Base-by-base conservation (phyloP, 1,140 invertebrate species). In the Drosophila chauvacae region DNA sequence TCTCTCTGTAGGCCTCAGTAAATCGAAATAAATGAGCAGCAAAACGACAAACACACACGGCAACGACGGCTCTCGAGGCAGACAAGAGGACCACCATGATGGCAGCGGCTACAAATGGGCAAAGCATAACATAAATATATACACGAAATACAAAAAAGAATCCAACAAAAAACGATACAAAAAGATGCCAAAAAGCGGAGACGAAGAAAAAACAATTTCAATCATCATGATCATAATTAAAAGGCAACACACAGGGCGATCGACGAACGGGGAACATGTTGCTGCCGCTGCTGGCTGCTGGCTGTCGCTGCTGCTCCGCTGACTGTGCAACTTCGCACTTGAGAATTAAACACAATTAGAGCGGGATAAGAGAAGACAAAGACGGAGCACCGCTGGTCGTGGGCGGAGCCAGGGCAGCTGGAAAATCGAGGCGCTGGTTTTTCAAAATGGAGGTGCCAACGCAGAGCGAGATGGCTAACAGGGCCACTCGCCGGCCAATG, bases 401-500 rank as follows among this genome's bases (percentile, higher is more conserved):
- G 51, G 85, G 85, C 85, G 85, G 85, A 81, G 85, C 65, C 16
- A 64, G 0, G 10, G 62, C 35, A 41, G 55, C 37, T 63, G 72
- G 74, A 79, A 81, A 80, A 73, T 61, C 58, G 62, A 60, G 74
- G 59, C 14, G 7, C 37, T 68, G 51, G 79, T 68, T 77, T 87
- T 91, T 91, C 90, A 91, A 91, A 91, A 91, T 91, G 90, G 90
- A 91, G 90, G 79, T 77, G 87, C 86, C 63, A 88, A 90, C 69
- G 66, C 28, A 55, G 77, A 71, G 59, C n/a, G 59, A 57, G 51
- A 75, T 47, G 70, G 81, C 63, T 53, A 74, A 69, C 51, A 50
- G n/a, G 50, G 35, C 23, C 23, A 23, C 20, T 4, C 13, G 18
- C 5, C 9, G 37, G 53, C 53, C 53, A 56, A 56, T 56, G 53